Evolutionary conservation across 2,113 vertebrate species (phyloP).

Genomic region (Corythornis cristatus): DNA sequence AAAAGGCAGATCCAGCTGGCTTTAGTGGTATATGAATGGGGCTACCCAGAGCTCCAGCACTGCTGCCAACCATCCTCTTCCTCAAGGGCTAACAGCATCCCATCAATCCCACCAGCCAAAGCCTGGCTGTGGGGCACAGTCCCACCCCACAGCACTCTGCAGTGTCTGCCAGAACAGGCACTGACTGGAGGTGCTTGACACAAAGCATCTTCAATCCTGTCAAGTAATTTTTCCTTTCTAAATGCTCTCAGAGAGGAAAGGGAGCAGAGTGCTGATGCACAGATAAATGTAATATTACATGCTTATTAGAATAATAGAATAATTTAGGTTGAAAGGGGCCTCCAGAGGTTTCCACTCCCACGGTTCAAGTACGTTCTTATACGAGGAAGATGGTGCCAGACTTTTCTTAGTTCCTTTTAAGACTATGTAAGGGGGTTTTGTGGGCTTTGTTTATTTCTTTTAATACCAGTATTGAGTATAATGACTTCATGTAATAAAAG

Average conservation of each 20-base stretch:
- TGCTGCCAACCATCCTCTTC: background rate
- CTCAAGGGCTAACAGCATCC: fast-evolving
- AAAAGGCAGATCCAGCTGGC: background rate
- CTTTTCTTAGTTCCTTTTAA: background rate
- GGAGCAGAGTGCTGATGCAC: background rate
- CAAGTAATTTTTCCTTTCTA: background rate
- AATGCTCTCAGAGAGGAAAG: background rate
- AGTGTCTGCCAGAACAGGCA: fast-evolving
- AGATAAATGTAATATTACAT: background rate
- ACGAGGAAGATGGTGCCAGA: background rate
- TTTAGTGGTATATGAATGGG: background rate
- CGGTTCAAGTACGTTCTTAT: fast-evolving
- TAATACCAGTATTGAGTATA: background rate
- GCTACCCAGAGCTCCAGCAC: background rate
- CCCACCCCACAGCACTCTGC: fast-evolving
- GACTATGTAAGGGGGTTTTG: background rate
- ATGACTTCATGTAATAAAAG: background rate
- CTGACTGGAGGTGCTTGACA: fast-evolving
- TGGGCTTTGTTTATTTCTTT: background rate
- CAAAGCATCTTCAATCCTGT: fast-evolving
- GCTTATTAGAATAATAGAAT: background rate
- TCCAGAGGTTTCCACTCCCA: background rate
- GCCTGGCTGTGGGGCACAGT: background rate
- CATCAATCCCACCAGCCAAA: fast-evolving
- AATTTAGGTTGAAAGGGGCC: background rate